phyloP scores from a whole-genome alignment of 2,113 vertebrate species.

The Albula goreensis region DNA sequence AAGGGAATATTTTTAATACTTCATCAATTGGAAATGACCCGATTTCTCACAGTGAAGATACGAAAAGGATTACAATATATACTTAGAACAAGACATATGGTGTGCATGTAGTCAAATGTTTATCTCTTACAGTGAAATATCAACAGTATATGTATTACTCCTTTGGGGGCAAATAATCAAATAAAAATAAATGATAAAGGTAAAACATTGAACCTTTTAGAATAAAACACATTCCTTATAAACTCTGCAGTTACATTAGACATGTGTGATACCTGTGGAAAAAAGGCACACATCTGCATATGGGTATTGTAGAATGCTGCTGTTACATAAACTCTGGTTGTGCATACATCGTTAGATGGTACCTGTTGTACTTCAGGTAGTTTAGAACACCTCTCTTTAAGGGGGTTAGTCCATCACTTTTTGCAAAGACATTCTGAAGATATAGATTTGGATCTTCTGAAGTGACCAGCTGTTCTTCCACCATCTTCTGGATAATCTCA shows the following conservation, averaged over 20 bases:
- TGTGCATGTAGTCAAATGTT: too few relatives aligned
- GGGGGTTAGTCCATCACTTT: conserved; percentile 35
- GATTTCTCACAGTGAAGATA: too few relatives aligned
- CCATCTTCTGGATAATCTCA: conserved; percentile 51
- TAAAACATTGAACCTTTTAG: not conserved
- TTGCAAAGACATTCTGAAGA: conserved; percentile 45
- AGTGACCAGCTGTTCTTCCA: conserved; percentile 53
- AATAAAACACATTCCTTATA: not conserved
- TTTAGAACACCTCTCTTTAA: conserved; percentile 69
- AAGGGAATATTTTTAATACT: too few relatives aligned
- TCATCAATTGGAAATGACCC: too few relatives aligned
- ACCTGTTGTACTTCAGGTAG: conserved; percentile 77
- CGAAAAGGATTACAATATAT: too few relatives aligned
- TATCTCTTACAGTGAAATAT: too few relatives aligned
- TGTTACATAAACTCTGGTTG: conserved; percentile 63
- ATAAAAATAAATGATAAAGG: not conserved
- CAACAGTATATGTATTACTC: too few relatives aligned
- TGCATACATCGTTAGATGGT: conserved; percentile 85
- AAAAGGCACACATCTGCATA: not conserved
- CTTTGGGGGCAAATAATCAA: too few relatives aligned
- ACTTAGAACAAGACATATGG: too few relatives aligned
- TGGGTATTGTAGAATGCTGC: not conserved
- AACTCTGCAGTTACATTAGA: not conserved
- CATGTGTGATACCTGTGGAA: not conserved
- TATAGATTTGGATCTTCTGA: conserved; percentile 45